Conservation (phyloP, 1,140 invertebrate species). For the Hydropsyche tenuis region DNA sequence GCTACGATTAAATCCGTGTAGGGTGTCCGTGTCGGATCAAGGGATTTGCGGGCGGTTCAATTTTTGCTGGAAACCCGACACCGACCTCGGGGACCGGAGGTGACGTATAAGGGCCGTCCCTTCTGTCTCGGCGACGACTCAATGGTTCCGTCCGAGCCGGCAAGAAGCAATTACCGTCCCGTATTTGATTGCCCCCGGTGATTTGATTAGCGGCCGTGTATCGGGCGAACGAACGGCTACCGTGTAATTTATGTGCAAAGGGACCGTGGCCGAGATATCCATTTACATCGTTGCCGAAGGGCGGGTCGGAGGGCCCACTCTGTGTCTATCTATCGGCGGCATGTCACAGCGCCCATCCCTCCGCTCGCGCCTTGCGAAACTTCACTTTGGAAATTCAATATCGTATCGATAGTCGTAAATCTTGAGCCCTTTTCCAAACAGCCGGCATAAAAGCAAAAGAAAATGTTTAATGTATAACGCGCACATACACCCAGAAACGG, state of each 20-base stretch:
- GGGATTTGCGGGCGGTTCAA: not conserved
- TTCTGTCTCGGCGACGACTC: not conserved
- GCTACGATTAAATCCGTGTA: too few relatives aligned
- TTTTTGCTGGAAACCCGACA: slow-evolving; percentile 7
- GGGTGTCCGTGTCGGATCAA: not conserved
- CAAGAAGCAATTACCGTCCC: slow-evolving; percentile 31
- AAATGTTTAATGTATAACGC: not conserved
- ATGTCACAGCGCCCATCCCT: not conserved
- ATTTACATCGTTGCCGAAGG: slow-evolving; percentile 6
- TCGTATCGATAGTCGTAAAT: slow-evolving; percentile 21
- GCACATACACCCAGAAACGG: not conserved
- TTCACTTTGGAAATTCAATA: slow-evolving; percentile 21
- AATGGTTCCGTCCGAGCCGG: not conserved
- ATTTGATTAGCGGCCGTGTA: slow-evolving; percentile 35
- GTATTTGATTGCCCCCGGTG: slow-evolving; percentile 34
- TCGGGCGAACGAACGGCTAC: slow-evolving; percentile 3
- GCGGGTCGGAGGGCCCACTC: not conserved
- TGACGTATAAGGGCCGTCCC: slow-evolving; percentile 16
- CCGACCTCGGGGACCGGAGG: slow-evolving; percentile 16
- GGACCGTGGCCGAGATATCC: slow-evolving; percentile 30
- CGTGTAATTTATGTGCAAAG: slow-evolving; percentile 33
- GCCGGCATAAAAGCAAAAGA: not conserved
- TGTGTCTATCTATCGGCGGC: not conserved
- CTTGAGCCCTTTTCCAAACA: slow-evolving; percentile 1
- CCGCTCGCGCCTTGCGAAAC: not conserved